These are phyloP conservation scores for Congeria kusceri DNA, from an alignment of 2,888 invertebrate species.

Conservation along the genomic window DNA sequence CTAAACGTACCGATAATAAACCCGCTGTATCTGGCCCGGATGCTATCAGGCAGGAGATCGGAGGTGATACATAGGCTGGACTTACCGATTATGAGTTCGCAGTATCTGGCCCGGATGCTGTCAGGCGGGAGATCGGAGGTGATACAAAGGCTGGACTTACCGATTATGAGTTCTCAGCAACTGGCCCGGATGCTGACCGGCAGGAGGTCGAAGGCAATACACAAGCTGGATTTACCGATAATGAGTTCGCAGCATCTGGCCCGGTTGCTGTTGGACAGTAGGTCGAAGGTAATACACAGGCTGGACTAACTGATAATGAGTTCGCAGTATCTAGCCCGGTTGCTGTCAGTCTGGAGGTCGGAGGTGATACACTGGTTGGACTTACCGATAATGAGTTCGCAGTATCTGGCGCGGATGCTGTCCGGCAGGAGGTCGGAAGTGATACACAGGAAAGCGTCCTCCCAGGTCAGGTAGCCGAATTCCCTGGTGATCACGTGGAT, in stretches of 20 bases:
- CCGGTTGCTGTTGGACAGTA: constrained; percentile 83
- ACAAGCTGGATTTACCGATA: constrained; percentile 83
- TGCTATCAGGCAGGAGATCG: constrained; percentile 82
- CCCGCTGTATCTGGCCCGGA: constrained; percentile 84
- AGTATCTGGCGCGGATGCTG: constrained; percentile 84
- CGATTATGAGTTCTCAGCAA: constrained; percentile 84
- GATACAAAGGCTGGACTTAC: constrained; percentile 83
- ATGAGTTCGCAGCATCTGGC: constrained; percentile 85
- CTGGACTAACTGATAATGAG: constrained; percentile 83
- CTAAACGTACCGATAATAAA: constrained; percentile 84
- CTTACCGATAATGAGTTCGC: constrained; percentile 84
- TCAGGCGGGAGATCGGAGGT: constrained; percentile 82
- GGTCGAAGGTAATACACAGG: constrained; percentile 81
- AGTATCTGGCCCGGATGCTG: constrained; percentile 84
- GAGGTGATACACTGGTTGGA: constrained; percentile 80
- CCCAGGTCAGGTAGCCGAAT: constrained; percentile 84
- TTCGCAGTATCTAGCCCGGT: constrained; percentile 84
- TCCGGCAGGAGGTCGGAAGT: constrained; percentile 83
- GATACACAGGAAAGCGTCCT: constrained; percentile 84
- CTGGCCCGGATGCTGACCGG: constrained; percentile 84
- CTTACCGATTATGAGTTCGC: constrained; percentile 84
- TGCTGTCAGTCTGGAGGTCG: constrained; percentile 82
- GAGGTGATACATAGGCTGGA: constrained; percentile 83
- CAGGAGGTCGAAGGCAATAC: constrained; percentile 81
- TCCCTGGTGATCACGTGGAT: constrained; percentile 84